phyloP scores from a whole-genome alignment of 2,797 vertebrate genomes.

The Echiichthys vipera region DNA sequence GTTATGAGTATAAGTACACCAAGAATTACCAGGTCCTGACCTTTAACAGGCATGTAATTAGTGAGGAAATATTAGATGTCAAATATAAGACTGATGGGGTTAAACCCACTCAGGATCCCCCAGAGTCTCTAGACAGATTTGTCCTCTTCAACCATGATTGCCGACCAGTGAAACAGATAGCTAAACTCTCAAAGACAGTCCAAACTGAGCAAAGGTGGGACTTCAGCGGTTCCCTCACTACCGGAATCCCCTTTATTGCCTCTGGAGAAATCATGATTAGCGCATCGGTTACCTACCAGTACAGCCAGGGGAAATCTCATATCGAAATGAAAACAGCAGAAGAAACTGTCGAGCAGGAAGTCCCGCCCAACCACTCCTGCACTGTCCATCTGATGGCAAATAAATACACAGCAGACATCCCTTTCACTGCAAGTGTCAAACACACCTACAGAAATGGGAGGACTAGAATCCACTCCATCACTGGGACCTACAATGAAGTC shows the following conservation, averaged over 20 bases:
- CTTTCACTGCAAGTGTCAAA: conserved; percentile 60
- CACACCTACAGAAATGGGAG: conserved; percentile 62
- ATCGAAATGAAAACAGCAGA: too few species aligned
- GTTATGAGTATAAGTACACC: too few species aligned
- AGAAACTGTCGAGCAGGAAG: too few species aligned
- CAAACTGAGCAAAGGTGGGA: conserved; percentile 60
- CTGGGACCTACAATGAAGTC: conserved; percentile 55
- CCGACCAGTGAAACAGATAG: conserved; percentile 15
- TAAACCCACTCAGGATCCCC: too few species aligned
- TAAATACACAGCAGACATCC: conserved; percentile 60
- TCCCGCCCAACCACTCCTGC: conserved; percentile 67
- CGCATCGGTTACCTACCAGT: not conserved
- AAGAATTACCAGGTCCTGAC: too few species aligned
- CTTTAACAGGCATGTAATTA: too few species aligned
- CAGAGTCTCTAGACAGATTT: too few species aligned
- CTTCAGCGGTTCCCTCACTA: conserved; percentile 42
- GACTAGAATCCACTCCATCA: conserved; percentile 48
- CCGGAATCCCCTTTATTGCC: too few species aligned
- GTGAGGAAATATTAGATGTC: too few species aligned
- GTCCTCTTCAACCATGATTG: conserved; percentile 49
- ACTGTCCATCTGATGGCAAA: conserved; percentile 57
- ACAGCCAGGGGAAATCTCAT: too few species aligned
- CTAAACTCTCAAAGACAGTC: conserved; percentile 43
- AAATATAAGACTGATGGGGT: too few species aligned
- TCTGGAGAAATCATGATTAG: too few species aligned